A percentile compares a stretch with the other conserved stretches of the same genome.
Conservation (phyloP, 2,888 invertebrate genomes). For the Laspeyria flexula region DNA sequence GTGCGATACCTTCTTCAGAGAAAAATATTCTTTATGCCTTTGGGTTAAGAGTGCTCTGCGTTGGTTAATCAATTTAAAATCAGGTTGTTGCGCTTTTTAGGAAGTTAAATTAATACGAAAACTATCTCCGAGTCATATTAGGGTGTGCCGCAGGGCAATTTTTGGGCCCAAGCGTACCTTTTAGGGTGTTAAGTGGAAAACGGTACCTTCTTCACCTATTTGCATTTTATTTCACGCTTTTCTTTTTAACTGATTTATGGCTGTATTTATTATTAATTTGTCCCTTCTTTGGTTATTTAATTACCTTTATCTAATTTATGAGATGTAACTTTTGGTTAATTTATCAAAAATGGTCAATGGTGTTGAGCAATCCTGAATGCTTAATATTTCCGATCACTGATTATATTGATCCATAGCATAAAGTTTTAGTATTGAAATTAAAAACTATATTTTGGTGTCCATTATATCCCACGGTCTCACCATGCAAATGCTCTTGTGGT, state of each 20-base stretch:
- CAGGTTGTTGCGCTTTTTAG: slow-evolving; percentile 43
- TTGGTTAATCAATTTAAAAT: slow-evolving; percentile 31
- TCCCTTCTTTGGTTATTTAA: not conserved
- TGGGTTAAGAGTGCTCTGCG: slow-evolving; percentile 11
- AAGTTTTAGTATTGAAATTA: no score
- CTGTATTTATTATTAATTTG: not conserved
- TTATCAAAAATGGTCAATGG: no score
- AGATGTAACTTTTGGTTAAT: no score
- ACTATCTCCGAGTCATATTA: slow-evolving; percentile 41
- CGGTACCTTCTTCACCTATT: slow-evolving; percentile 10
- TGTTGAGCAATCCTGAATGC: no score
- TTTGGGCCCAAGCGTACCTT: slow-evolving; percentile 26
- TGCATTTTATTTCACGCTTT: slow-evolving; percentile 12
- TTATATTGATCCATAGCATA: no score
- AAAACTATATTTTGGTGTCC: no score
- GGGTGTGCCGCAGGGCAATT: slow-evolving; percentile 39
- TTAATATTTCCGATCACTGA: no score
- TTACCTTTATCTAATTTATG: not conserved
- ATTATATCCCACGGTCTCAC: no score
- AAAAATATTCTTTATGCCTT: slow-evolving; percentile 34
- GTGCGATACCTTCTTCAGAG: slow-evolving; percentile 43
- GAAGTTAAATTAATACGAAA: slow-evolving; percentile 39
- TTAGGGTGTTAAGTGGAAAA: slow-evolving; percentile 16
- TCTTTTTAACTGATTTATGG: slow-evolving; percentile 1
- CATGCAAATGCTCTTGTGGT: no score